Conservation (phyloP, 2,888 invertebrate species). For the Rhogogaster chlorosoma region DNA sequence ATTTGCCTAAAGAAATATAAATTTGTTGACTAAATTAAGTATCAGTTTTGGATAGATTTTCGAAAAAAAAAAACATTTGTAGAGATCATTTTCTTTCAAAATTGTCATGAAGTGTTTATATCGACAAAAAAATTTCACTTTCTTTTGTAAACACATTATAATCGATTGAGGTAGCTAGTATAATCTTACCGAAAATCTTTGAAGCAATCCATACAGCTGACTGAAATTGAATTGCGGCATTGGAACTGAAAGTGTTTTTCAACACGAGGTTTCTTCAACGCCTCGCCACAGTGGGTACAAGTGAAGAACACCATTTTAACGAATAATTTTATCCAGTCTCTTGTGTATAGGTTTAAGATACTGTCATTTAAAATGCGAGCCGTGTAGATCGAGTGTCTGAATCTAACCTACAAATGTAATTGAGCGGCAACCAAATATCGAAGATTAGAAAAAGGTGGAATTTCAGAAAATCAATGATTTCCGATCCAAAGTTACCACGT, state of each 20-base stretch:
- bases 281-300: constrained; percentile 94
- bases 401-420: constrained; percentile 6
- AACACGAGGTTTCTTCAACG: constrained; percentile 94
- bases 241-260: constrained; percentile 91
- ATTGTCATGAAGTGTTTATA: not conserved
- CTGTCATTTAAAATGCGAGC: not conserved
- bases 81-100: not conserved
- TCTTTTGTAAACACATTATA: not conserved
- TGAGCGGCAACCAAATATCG: no score
- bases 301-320: constrained; percentile 94
- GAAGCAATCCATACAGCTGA: constrained; percentile 96
- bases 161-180: constrained; percentile 38
- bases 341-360: not conserved
- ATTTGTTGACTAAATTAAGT: not conserved
- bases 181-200: constrained; percentile 89
- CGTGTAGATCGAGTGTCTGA: not conserved
- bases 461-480: not conserved
- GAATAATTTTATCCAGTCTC: not conserved
- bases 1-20: not conserved
- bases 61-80: not conserved
- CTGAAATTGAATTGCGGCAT: constrained; percentile 85
- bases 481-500: not conserved
- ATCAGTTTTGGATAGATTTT: not conserved
- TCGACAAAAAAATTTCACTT: not conserved
- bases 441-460: no score